Base-by-base conservation (phyloP, 2,797 vertebrate genomes). In the Leptodactylus fallax region DNA sequence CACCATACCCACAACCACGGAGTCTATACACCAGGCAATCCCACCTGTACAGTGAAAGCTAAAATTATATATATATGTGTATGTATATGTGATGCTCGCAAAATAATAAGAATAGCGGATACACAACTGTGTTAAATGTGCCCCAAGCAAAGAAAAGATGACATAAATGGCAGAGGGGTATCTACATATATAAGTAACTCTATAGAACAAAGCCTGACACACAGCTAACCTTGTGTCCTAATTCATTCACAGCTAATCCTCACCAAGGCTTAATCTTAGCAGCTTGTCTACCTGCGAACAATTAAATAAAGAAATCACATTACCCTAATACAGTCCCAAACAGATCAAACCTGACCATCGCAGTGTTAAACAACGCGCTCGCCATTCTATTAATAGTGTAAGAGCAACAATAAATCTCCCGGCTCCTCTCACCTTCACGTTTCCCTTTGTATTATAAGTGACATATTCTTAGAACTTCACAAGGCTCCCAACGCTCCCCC, bases 241-340 rank as follows among this genome's bases (percentile, higher is more conserved):
- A 93, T 93, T 93, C 90, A 91, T 90, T 90, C 91, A 91, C 86
- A 5, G 94, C 90, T 95, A 95, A 95, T 95, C 94, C 93, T 91
- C 85, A 85, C 90, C 61, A 90, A 87, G 90, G 90, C 63, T 92
- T 95, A 95, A 95, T 94, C 93, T 93, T 82, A 89, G 90, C 79
- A 91, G 92, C 92, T 92, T 87, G 69, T 91, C 91, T 67, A 85
- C 85, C 79, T 83, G 79, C 79, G 23, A 83, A 67, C 82, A 87
- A 90, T 87, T 90, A 88, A 88, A 88, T 79, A 78, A 90, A 90
- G 89, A 90, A 90, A 88, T 83, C 83, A 90, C 87, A 88, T 88
- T 88, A 86, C 36, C 76, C 67, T 77, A 85, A 72, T 85, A 82
- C 85, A 87, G 45, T 27, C 14, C 36, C 63, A 79, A 69, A 69